These are phyloP conservation scores for Bungarus multicinctus DNA, from an alignment of 2,113 vertebrate species.

Conservation along the genomic window DNA sequence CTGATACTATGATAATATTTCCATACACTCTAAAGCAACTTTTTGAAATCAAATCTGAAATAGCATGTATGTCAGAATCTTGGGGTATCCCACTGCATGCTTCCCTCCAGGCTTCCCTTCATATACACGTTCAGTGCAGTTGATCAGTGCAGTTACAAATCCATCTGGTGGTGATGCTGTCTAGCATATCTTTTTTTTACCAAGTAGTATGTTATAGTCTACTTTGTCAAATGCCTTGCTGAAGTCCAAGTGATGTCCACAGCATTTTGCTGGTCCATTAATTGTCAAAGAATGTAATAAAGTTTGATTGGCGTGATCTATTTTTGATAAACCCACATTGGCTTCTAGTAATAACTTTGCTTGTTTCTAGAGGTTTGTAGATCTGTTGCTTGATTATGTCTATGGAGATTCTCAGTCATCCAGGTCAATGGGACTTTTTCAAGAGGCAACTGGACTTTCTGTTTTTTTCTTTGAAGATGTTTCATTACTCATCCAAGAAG, in stretches of 20 bases:
- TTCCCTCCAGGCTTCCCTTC: too few relatives aligned
- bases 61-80: background rate
- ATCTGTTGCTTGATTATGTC: too few relatives aligned
- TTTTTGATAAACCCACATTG: background rate
- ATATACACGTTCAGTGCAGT: too few relatives aligned
- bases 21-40: background rate
- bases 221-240: background rate
- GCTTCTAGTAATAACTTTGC: background rate
- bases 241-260: background rate
- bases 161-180: background rate
- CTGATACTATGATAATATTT: background rate
- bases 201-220: background rate
- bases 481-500: too few relatives aligned
- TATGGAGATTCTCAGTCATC: too few relatives aligned
- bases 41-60: background rate
- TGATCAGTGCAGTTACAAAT: too few relatives aligned
- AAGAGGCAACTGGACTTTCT: too few relatives aligned
- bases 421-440: too few relatives aligned
- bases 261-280: background rate
- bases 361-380: background rate
- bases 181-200: background rate
- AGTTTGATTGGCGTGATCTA: background rate
- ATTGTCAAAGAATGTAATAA: background rate
- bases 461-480: too few relatives aligned
- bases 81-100: too few relatives aligned